Percentiles rank a stretch among this genome's conserved stretches.
These are phyloP conservation scores for Solea senegalensis DNA, from an alignment of 2,113 vertebrate species.

Conservation along the genomic window DNA sequence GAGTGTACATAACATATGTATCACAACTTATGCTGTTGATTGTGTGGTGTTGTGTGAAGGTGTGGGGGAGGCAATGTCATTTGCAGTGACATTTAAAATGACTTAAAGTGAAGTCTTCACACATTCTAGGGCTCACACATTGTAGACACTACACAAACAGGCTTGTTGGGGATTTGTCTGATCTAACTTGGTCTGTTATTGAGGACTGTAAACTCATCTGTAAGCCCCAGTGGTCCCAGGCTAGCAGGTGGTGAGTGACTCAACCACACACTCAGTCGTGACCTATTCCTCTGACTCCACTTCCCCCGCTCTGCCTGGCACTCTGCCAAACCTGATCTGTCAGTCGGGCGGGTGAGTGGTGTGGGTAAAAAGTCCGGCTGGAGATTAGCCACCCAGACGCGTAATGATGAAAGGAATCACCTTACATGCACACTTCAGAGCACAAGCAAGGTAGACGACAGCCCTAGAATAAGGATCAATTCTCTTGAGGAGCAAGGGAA, in stretches of 20 bases:
- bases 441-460: slow-evolving; percentile 32
- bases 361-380: slow-evolving; percentile 51
- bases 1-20: no score
- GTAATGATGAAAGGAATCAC: slow-evolving; percentile 44
- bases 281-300: slow-evolving; percentile 60
- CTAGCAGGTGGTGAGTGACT: slow-evolving; percentile 41
- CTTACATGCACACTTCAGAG: slow-evolving; percentile 45
- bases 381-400: slow-evolving; percentile 43
- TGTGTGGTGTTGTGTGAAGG: no score
- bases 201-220: slow-evolving; percentile 40
- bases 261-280: slow-evolving; percentile 53
- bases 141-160: slow-evolving; percentile 14
- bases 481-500: neutral
- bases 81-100: no score
- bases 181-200: slow-evolving; percentile 32
- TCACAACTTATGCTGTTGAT: no score
- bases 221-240: slow-evolving; percentile 33
- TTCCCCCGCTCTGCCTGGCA: slow-evolving; percentile 45
- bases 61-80: no score
- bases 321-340: slow-evolving; percentile 64
- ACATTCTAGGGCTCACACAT: no score
- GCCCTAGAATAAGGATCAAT: slow-evolving; percentile 26
- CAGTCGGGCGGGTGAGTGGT: slow-evolving; percentile 58
- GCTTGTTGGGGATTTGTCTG: slow-evolving; percentile 32
- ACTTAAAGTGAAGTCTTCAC: no score